These are phyloP conservation scores for Centroberyx gerrardi DNA, from an alignment of 2,797 vertebrate species.

Conservation along the genomic window DNA sequence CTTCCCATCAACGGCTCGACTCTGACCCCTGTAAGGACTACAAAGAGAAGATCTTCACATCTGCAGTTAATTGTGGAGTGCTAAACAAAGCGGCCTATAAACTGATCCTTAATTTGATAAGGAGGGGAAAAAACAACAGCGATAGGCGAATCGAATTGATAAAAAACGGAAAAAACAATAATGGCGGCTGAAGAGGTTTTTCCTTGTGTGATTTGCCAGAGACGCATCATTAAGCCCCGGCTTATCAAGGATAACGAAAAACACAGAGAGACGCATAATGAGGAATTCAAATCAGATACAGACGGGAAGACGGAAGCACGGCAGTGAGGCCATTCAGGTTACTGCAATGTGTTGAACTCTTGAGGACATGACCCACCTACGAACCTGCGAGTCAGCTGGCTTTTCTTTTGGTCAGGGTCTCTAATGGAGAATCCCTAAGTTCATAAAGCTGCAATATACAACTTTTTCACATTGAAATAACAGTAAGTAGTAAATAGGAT, in stretches of 20 bases:
- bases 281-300: constrained; percentile 74
- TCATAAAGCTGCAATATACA: constrained; percentile 20
- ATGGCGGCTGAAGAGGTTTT: constrained; percentile 69
- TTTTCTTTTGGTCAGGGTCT: constrained; percentile 39
- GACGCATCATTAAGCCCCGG: constrained; percentile 76
- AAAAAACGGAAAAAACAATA: constrained; percentile 76
- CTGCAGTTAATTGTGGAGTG: constrained; percentile 67
- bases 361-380: constrained; percentile 56
- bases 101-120: constrained; percentile 75
- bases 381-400: constrained; percentile 48
- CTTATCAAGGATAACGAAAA: constrained; percentile 76
- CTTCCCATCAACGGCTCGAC: constrained; percentile 34
- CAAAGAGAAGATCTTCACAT: constrained; percentile 60
- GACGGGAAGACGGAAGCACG: constrained; percentile 61
- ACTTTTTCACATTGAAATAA: constrained; percentile 29
- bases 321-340: constrained; percentile 49
- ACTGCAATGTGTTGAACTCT: constrained; percentile 59
- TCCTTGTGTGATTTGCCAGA: constrained; percentile 70
- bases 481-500: constrained; percentile 22
- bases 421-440: constrained; percentile 35
- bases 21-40: constrained; percentile 43
- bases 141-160: constrained; percentile 67
- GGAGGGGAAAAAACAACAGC: constrained; percentile 75
- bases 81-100: constrained; percentile 72
- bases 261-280: constrained; percentile 67